Conservation (phyloP, 2,113 vertebrate genomes). For the Anolis carolinensis region DNA sequence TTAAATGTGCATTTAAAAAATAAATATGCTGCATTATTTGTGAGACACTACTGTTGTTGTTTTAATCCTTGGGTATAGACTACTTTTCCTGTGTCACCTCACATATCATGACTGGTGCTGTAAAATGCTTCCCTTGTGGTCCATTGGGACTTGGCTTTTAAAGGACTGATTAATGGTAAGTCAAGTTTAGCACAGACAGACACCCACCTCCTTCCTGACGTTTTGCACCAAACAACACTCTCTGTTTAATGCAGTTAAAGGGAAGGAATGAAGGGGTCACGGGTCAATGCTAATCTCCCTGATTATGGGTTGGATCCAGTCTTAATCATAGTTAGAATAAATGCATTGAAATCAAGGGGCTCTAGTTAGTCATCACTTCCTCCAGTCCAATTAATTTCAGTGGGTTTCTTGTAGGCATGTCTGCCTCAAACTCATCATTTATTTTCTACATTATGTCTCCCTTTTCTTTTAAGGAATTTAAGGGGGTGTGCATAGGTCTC, state of each 20-base stretch:
- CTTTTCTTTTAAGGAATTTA: background rate
- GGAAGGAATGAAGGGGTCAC: background rate
- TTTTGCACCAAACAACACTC: constrained; percentile 23
- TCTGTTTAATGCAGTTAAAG: constrained; percentile 40
- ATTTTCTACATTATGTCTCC: background rate
- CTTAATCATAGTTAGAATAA: background rate
- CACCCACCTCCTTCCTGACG: constrained; percentile 24
- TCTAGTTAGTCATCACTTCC: background rate
- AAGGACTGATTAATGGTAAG: constrained; percentile 56
- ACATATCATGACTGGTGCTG: constrained; percentile 45
- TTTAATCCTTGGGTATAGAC: constrained; percentile 35
- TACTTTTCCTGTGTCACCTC: constrained; percentile 58
- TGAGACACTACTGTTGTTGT: constrained; percentile 31
- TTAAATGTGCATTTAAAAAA: background rate
- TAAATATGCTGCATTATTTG: constrained; percentile 31
- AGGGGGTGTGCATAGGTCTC: background rate
- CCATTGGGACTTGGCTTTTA: constrained; percentile 57
- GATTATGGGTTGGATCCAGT: background rate
- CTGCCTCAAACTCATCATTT: background rate
- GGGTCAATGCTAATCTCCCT: constrained; percentile 26
- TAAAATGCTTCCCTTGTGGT: constrained; percentile 63
- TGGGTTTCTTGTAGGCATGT: no score
- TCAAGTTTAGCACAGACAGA: constrained; percentile 48
- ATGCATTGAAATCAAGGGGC: background rate
- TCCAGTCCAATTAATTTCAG: no score